Conservation (phyloP, 2,113 vertebrate genomes). For the Sander vitreus region DNA sequence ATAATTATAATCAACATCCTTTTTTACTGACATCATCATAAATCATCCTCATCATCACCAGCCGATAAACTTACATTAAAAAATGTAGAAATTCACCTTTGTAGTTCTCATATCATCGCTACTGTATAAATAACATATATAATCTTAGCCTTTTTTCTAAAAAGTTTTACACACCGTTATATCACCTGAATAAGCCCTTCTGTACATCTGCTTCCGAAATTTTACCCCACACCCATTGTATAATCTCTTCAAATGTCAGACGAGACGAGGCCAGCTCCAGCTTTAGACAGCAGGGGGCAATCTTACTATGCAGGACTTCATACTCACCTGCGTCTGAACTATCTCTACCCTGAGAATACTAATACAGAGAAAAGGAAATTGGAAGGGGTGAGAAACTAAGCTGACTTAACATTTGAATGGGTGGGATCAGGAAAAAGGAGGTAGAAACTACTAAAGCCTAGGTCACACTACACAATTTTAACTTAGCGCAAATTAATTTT, state of each 20-base stretch:
- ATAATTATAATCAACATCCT: conserved; percentile 20
- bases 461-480: conserved; percentile 64
- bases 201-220: conserved; percentile 31
- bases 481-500: conserved; percentile 33
- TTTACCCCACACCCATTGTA: background rate
- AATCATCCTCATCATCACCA: conserved; percentile 21
- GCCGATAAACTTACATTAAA: conserved; percentile 69
- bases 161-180: conserved; percentile 57
- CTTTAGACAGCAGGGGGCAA: conserved; percentile 71
- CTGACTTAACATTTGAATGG: conserved; percentile 34
- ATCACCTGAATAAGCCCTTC: conserved; percentile 74
- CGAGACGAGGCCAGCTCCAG: conserved; percentile 21
- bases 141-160: conserved; percentile 67
- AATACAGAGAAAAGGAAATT: conserved; percentile 54
- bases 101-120: conserved; percentile 42
- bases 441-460: conserved; percentile 74
- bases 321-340: conserved; percentile 70
- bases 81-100: conserved; percentile 65
- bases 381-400: conserved; percentile 41
- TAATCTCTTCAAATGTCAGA: conserved; percentile 24
- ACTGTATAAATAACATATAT: conserved; percentile 78
- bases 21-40: conserved; percentile 18
- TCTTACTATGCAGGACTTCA: conserved; percentile 54
- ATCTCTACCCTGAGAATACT: conserved; percentile 80
- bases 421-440: conserved; percentile 49